Conservation (phyloP, 1,140 invertebrate genomes). For the Cherax quadricarinatus region DNA sequence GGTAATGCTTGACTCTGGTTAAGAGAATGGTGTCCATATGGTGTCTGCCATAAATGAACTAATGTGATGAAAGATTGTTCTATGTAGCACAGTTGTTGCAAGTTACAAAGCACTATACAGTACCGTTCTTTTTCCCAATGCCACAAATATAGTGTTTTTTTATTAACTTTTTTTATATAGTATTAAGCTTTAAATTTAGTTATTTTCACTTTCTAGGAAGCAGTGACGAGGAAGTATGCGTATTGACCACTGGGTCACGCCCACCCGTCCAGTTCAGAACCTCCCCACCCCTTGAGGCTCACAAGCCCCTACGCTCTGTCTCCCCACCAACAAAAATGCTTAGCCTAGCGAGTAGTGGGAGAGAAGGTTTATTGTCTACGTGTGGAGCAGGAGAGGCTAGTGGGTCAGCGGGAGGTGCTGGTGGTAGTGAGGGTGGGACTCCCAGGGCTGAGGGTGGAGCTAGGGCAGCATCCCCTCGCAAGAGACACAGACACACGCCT, state of each 20-base stretch:
- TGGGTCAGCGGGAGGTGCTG: conserved; percentile 27
- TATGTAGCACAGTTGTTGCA: too few species aligned
- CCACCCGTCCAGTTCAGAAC: conserved; percentile 91
- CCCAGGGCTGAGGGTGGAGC: conserved; percentile 63
- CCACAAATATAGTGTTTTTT: too few species aligned
- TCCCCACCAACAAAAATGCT: conserved; percentile 78
- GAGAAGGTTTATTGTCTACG: conserved; percentile 70
- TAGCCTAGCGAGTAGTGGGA: conserved; percentile 68
- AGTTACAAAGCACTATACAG: too few species aligned
- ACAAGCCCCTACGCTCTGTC: conserved; percentile 84
- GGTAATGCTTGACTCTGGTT: too few species aligned
- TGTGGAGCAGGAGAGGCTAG: conserved; percentile 74
- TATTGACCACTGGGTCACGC: conserved; percentile 69
- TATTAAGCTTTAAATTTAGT: neutral
- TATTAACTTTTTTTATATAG: neutral
- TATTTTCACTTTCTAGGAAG: conserved; percentile 57
- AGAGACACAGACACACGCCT: conserved; percentile 82
- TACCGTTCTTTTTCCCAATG: too few species aligned
- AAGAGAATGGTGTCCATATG: too few species aligned
- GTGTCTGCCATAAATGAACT: too few species aligned
- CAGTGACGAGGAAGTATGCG: conserved; percentile 73
- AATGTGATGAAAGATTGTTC: too few species aligned
- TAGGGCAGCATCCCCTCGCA: conserved; percentile 77
- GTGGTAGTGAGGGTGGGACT: conserved; percentile 73
- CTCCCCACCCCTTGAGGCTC: conserved; percentile 90